phyloP scores from a whole-genome alignment of 1,140 invertebrate genomes.

The Neodiprion virginianus region DNA sequence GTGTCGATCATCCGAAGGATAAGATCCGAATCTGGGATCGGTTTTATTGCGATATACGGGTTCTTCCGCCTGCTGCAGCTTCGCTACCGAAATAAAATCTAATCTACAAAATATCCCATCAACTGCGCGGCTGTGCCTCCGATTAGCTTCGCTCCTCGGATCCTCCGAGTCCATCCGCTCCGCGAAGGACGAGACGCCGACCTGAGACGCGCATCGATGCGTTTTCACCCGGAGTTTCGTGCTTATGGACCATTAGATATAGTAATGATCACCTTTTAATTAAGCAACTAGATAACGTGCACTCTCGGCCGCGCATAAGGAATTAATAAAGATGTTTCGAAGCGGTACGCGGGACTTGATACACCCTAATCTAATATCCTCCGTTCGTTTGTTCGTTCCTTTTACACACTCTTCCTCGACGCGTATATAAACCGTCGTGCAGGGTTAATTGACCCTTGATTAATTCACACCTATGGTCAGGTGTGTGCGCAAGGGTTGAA shows the following conservation, averaged over 20 bases:
- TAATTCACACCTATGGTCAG: too few relatives aligned
- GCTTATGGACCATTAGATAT: neutral
- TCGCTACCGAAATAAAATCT: neutral
- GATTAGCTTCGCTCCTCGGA: neutral
- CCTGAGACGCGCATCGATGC: neutral
- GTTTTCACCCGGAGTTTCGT: neutral
- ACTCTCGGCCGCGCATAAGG: neutral
- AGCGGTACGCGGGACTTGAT: too few relatives aligned
- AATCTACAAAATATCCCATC: neutral
- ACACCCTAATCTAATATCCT: too few relatives aligned
- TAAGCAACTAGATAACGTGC: neutral
- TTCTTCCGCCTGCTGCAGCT: neutral
- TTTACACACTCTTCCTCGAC: too few relatives aligned
- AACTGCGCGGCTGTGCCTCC: neutral
- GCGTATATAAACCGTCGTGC: too few relatives aligned
- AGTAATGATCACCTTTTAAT: neutral
- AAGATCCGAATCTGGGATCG: constrained; percentile 5
- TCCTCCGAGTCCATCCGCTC: neutral
- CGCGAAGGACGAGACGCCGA: neutral
- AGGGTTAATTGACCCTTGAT: too few relatives aligned
- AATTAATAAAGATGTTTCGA: neutral
- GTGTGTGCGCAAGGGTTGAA: too few relatives aligned
- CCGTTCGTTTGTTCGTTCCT: too few relatives aligned
- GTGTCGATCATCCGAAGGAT: constrained; percentile 9
- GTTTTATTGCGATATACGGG: neutral